phyloP scores from a whole-genome alignment of 2,113 vertebrate species.

The Pampusana beccarii region DNA sequence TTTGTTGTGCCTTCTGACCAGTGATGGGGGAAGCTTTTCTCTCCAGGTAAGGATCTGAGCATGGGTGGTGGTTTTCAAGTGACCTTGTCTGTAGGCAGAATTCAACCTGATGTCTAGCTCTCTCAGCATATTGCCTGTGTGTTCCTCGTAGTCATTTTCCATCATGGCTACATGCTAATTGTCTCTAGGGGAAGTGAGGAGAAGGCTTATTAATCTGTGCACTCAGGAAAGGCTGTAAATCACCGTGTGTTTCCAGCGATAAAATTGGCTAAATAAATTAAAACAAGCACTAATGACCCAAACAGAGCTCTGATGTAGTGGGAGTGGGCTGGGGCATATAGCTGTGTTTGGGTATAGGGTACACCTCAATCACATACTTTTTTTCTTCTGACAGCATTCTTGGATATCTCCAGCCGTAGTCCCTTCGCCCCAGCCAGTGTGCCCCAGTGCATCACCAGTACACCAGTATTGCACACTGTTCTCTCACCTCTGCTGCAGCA shows the following conservation, averaged over 20 bases:
- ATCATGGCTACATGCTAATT: slow-evolving; percentile 66
- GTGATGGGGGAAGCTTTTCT: background rate
- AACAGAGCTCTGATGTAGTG: slow-evolving; percentile 59
- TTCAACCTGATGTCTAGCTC: background rate
- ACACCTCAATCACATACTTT: background rate
- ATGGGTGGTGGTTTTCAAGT: background rate
- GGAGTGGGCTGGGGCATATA: slow-evolving; percentile 29
- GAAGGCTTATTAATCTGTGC: slow-evolving; percentile 70
- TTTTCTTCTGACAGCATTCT: background rate
- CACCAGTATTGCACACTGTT: background rate
- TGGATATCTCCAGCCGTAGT: background rate
- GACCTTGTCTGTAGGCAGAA: background rate
- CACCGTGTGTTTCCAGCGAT: slow-evolving; percentile 62
- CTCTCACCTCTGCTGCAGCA: background rate
- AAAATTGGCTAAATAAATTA: slow-evolving; percentile 74
- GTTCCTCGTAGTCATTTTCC: slow-evolving; percentile 55
- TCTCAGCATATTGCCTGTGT: slow-evolving; percentile 5
- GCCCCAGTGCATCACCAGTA: background rate
- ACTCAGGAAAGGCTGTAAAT: slow-evolving; percentile 67
- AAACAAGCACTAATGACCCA: slow-evolving; percentile 74
- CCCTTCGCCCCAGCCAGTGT: background rate
- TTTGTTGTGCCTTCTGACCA: background rate
- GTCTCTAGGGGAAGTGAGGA: slow-evolving; percentile 68
- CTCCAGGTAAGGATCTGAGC: background rate
- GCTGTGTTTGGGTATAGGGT: background rate